Percentiles rank a stretch among this genome's conserved stretches.
Conservation (phyloP, 2,113 vertebrate genomes). For the Sinocyclocheilus grahami region DNA sequence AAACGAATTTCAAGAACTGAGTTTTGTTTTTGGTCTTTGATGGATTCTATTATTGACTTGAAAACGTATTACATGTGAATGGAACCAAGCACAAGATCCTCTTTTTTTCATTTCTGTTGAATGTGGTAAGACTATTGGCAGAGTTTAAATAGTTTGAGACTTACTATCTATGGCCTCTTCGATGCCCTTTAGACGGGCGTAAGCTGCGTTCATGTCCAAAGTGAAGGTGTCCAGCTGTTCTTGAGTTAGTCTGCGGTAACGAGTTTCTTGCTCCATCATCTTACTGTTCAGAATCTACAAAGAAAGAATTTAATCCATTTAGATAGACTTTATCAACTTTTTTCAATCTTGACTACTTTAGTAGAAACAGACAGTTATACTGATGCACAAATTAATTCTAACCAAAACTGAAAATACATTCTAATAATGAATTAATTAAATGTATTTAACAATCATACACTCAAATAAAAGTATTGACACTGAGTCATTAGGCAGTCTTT, state of each 20-base stretch:
- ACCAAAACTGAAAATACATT: background rate
- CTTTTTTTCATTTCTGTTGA: background rate
- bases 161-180: constrained; percentile 96
- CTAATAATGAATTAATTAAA: background rate
- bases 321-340: background rate
- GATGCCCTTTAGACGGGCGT: constrained; percentile 88
- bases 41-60: no score
- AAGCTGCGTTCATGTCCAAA: constrained; percentile 92
- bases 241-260: constrained; percentile 86
- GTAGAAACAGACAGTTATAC: background rate
- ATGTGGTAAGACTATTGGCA: background rate
- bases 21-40: no score
- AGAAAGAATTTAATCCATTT: background rate
- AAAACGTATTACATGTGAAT: no score
- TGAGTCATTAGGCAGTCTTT: background rate
- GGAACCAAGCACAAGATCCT: no score
- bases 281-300: constrained; percentile 83
- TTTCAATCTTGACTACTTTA: background rate
- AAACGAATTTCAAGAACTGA: no score
- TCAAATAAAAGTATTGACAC: background rate
- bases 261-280: constrained; percentile 86
- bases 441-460: background rate
- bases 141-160: constrained; percentile 52
- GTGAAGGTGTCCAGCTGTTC: constrained; percentile 96
- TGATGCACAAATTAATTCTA: background rate